Evolutionary conservation across 2,888 invertebrate species (phyloP), one percentile per base, ranked within the genome.

Genomic region (Pteria penguin): DNA sequence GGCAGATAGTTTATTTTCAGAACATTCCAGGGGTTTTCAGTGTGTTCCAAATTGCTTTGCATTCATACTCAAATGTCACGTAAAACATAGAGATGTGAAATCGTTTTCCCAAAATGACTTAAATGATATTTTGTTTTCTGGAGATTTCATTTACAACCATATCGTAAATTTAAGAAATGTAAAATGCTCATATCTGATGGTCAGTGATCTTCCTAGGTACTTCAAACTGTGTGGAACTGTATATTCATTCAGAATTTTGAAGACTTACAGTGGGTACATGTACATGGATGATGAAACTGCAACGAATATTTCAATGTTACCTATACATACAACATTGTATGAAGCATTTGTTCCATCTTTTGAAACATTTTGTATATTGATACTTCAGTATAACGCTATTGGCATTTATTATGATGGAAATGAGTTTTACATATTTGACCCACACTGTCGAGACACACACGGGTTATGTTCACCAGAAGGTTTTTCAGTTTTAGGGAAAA

Each of bases 391-490:
- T 4, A 32, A 33, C 45, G 52, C 70, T 33, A 36, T 70, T 14
- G 33, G 70, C 22, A 8, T 70, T 18, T 60, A 36, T 45, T 32
- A 45, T 61, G 24, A 70, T 70, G 61, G 36, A 11, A 14, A 45
- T 27, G 22, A 5, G 5, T 70, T 60, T 36, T 70, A 27, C 26
- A 1, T 61, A 29, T 70, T 61, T 70, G 70, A 70, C 45, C 11
- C 24, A 22, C 61, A 70, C 61, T 22, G 60, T 14, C 24, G 61
- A 29, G 26, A 61, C 52, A 11, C 18, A 4, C 36, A 45, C n/a
- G 70, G 70, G 8, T 27, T 36, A 26, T 22, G 11, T 22, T 60
- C 1, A 26, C 2, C 11, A 36, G n/a, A 22, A 26, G 70, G 70
- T 14, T 45, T 11, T 29, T n/a, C n/a, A n/a, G 52, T 70, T 27